phyloP scores from a whole-genome alignment of 2,888 invertebrate genomes.

The Andrena flavipes region DNA sequence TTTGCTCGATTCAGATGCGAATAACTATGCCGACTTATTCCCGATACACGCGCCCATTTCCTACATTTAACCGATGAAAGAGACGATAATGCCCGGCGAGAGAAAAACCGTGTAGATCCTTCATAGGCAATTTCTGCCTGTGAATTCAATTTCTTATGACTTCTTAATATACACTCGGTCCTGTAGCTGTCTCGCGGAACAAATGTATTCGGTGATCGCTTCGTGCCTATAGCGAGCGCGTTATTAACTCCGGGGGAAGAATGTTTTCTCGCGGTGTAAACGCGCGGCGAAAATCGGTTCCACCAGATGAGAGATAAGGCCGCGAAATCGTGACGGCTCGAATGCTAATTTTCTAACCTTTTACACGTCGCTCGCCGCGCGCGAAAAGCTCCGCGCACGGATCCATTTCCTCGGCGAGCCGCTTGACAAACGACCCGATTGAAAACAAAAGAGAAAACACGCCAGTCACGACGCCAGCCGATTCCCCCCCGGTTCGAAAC shows the following conservation, averaged over 20 bases:
- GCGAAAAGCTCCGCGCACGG: constrained; percentile 22
- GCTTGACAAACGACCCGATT: constrained; percentile 60
- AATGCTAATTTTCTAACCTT: constrained; percentile 53
- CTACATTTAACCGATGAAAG: constrained; percentile 41
- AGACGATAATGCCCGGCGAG: constrained; percentile 20
- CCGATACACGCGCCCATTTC: constrained; percentile 39
- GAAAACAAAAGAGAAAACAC: constrained; percentile 57
- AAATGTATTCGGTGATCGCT: constrained; percentile 24
- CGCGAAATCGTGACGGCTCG: constrained; percentile 33
- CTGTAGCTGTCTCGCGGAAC: constrained; percentile 16
- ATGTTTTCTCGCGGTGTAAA: neutral
- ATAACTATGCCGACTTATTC: constrained; percentile 13
- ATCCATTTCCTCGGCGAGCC: constrained; percentile 51
- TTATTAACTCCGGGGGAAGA: constrained; percentile 35
- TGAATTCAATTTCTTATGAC: constrained; percentile 43
- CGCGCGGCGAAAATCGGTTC: constrained; percentile 35
- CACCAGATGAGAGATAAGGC: constrained; percentile 39
- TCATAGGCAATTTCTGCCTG: constrained; percentile 16
- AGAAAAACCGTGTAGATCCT: constrained; percentile 21
- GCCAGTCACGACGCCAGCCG: constrained; percentile 63
- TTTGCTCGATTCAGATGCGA: constrained; percentile 51
- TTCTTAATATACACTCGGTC: constrained; percentile 49
- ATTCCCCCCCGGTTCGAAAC: constrained; percentile 44
- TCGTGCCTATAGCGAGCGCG: neutral
- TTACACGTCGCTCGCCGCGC: constrained; percentile 26